These are phyloP conservation scores for Nomada fucata DNA, from an alignment of 2,888 invertebrate species.

Conservation along the genomic window DNA sequence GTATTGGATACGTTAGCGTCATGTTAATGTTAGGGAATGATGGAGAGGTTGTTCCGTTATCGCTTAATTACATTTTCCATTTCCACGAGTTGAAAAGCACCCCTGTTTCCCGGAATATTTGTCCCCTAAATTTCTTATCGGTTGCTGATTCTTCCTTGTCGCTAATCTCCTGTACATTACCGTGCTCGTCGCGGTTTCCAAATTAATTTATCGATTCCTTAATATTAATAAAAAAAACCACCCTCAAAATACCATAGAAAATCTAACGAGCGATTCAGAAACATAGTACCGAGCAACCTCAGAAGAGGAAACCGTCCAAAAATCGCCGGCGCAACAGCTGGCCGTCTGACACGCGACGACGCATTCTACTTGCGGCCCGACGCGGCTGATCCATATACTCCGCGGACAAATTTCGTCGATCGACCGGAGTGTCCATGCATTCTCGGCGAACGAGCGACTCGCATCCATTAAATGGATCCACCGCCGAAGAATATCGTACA, in stretches of 20 bases:
- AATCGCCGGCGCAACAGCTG: neutral
- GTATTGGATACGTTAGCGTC: neutral
- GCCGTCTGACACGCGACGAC: constrained; percentile 18
- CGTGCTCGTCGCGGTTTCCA: too few relatives aligned
- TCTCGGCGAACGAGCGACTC: neutral
- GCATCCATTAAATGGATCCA: constrained; percentile 11
- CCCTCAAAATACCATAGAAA: too few relatives aligned
- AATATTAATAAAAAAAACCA: too few relatives aligned
- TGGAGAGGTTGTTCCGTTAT: neutral
- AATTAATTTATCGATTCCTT: too few relatives aligned
- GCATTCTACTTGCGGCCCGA: constrained; percentile 16
- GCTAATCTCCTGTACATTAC: too few relatives aligned
- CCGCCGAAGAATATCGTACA: constrained; percentile 24
- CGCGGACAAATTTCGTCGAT: constrained; percentile 13
- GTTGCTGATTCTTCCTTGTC: too few relatives aligned
- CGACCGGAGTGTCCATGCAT: neutral
- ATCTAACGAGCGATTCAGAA: too few relatives aligned
- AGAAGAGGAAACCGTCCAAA: too few relatives aligned
- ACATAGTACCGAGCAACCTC: too few relatives aligned
- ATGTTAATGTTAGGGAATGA: neutral
- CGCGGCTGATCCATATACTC: neutral
- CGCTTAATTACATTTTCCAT: constrained; percentile 1
- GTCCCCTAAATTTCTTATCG: too few relatives aligned
- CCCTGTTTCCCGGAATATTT: too few relatives aligned
- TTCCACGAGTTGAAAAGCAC: neutral